Evolutionary conservation across 2,888 invertebrate genomes (phyloP).

Genomic region (Agrochola litura): DNA sequence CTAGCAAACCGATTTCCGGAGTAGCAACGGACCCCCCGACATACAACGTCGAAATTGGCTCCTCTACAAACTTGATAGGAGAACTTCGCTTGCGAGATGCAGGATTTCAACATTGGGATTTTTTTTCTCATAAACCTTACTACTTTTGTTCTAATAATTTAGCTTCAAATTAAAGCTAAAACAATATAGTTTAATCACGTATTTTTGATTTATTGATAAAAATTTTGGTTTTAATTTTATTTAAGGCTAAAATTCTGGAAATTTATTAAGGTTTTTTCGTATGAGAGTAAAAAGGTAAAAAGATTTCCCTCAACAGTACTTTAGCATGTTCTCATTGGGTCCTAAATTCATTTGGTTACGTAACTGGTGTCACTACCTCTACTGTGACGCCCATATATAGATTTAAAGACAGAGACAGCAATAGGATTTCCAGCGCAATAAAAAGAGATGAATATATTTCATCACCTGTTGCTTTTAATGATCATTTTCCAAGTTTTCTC

Average conservation of each 20-base stretch:
- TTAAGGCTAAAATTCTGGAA: background rate
- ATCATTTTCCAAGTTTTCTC: background rate
- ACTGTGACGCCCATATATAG: slow-evolving; percentile 25
- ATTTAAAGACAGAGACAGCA: slow-evolving; percentile 23
- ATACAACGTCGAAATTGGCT: rapidly evolving
- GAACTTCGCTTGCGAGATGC: slow-evolving; percentile 36
- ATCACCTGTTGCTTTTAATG: background rate
- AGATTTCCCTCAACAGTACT: slow-evolving; percentile 12
- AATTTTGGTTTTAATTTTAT: background rate
- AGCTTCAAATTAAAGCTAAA: background rate
- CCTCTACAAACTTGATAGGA: background rate
- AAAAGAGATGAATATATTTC: slow-evolving; percentile 15
- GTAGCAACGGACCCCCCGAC: slow-evolving; percentile 54
- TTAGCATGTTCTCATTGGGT: slow-evolving; percentile 18
- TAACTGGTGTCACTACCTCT: background rate
- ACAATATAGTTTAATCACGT: rapidly evolving
- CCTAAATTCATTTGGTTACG: background rate
- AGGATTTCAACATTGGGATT: slow-evolving; percentile 24
- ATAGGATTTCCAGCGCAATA: background rate
- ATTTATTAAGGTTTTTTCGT: slow-evolving; percentile 4
- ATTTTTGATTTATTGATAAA: slow-evolving; percentile 5
- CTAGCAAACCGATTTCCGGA: slow-evolving; percentile 27
- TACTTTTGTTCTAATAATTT: background rate
- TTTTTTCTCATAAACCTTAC: background rate
- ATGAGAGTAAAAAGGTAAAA: background rate